phyloP scores from a whole-genome alignment of 2,888 invertebrate species.

The Aleiodes leptofemur region DNA sequence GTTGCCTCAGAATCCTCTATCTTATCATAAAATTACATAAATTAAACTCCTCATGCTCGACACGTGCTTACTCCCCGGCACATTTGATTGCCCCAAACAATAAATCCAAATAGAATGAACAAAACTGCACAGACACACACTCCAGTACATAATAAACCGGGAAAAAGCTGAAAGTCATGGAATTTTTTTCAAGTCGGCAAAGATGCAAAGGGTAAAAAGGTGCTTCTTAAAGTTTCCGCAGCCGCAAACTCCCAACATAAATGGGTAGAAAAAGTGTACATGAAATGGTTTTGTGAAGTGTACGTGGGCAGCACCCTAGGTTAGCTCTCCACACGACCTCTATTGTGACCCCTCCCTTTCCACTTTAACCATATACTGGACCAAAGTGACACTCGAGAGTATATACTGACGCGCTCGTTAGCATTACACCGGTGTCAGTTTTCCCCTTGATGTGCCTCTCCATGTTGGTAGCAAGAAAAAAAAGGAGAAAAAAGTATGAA shows the following conservation, averaged over 20 bases:
- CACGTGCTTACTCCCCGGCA: too few relatives aligned
- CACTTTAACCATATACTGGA: not conserved
- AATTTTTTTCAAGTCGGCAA: slow-evolving; percentile 8
- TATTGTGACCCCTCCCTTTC: not conserved
- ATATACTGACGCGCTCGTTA: slow-evolving; percentile 23
- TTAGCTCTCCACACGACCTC: slow-evolving; percentile 1
- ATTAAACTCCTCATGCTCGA: too few relatives aligned
- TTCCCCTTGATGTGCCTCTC: slow-evolving; percentile 6
- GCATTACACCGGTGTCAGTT: slow-evolving; percentile 35
- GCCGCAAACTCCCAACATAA: slow-evolving; percentile 13
- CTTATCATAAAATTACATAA: too few relatives aligned
- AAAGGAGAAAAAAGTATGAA: not conserved
- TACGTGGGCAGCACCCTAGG: slow-evolving; percentile 33
- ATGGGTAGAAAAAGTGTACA: slow-evolving; percentile 11
- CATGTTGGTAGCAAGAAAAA: not conserved
- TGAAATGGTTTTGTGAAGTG: slow-evolving; percentile 22
- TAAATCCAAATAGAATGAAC: not conserved
- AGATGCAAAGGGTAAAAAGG: slow-evolving; percentile 29
- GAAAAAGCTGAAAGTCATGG: not conserved
- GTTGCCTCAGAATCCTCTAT: too few relatives aligned
- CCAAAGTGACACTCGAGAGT: slow-evolving; percentile 24
- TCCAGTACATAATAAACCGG: slow-evolving; percentile 22
- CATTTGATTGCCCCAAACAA: too few relatives aligned
- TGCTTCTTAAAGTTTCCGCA: slow-evolving; percentile 6
- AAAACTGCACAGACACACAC: not conserved